Conservation (phyloP, 2,888 invertebrate species). For the Scaptomyza cyrtandrae region DNA sequence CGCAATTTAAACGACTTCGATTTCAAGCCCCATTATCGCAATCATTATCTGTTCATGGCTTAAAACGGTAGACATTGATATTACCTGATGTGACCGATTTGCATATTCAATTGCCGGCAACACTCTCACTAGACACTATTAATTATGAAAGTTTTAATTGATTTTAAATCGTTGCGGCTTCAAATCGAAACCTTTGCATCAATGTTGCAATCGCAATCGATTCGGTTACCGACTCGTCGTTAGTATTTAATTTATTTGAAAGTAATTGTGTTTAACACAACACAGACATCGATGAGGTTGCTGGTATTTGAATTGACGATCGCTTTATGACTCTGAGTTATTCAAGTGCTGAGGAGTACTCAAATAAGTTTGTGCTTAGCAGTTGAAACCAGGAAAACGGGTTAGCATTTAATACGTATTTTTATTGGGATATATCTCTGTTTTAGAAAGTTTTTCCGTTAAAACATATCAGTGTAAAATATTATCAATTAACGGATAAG, state of each 20-base stretch:
- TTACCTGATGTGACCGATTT: constrained; percentile 41
- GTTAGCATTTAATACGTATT: constrained; percentile 27
- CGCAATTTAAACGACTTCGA: constrained; percentile 40
- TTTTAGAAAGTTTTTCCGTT: constrained; percentile 33
- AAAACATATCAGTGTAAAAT: constrained; percentile 7
- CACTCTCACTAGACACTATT: constrained; percentile 51
- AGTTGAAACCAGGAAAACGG: constrained; percentile 37
- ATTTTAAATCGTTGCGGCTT: constrained; percentile 24
- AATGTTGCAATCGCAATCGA: constrained; percentile 29
- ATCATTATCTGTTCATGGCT: not conserved
- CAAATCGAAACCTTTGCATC: constrained; percentile 12
- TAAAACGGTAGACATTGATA: constrained; percentile 30
- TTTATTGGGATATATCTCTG: constrained; percentile 21
- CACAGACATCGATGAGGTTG: constrained; percentile 38
- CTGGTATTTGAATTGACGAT: constrained; percentile 35
- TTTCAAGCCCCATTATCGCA: constrained; percentile 4
- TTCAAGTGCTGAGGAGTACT: constrained; percentile 40
- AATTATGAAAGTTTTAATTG: constrained; percentile 66
- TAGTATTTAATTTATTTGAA: constrained; percentile 58
- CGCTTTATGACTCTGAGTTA: constrained; percentile 41
- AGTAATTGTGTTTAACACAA: constrained; percentile 48
- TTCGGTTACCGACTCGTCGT: constrained; percentile 27
- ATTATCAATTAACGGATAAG: constrained; percentile 2
- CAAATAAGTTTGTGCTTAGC: constrained; percentile 14
- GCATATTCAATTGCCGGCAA: constrained; percentile 47